phyloP scores from a whole-genome alignment of 2,797 vertebrate species.

The Potorous gilbertii region DNA sequence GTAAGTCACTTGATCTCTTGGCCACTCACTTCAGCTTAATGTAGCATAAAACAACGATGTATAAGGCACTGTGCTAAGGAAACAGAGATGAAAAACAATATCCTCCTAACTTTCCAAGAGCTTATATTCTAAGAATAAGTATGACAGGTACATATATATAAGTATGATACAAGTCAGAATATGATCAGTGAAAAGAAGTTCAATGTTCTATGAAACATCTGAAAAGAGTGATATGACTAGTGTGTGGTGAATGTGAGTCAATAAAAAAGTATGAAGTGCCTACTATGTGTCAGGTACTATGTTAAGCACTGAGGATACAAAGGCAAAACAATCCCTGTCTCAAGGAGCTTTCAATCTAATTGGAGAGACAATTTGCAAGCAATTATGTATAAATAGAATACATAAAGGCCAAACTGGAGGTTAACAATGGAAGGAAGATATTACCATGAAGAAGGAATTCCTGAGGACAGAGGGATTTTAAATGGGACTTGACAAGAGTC shows the following conservation, averaged over 20 bases:
- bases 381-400: background rate
- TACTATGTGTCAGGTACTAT: background rate
- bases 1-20: too few relatives aligned
- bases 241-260: background rate
- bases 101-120: background rate
- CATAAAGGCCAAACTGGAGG: background rate
- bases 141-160: background rate
- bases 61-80: background rate
- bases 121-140: background rate
- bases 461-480: too few relatives aligned
- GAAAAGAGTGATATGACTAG: background rate
- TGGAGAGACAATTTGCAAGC: background rate
- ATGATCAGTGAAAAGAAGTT: background rate
- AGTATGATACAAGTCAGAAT: background rate
- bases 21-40: background rate
- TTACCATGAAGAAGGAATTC: background rate
- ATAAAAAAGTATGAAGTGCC: background rate
- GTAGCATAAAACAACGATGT: background rate
- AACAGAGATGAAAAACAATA: background rate
- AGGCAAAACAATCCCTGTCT: background rate
- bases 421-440: background rate
- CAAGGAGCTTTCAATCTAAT: background rate
- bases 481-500: too few relatives aligned
- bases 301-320: background rate
- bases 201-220: background rate